These are phyloP conservation scores for Gymnocheta viridis DNA, from an alignment of 2,888 invertebrate species.

Conservation along the genomic window DNA sequence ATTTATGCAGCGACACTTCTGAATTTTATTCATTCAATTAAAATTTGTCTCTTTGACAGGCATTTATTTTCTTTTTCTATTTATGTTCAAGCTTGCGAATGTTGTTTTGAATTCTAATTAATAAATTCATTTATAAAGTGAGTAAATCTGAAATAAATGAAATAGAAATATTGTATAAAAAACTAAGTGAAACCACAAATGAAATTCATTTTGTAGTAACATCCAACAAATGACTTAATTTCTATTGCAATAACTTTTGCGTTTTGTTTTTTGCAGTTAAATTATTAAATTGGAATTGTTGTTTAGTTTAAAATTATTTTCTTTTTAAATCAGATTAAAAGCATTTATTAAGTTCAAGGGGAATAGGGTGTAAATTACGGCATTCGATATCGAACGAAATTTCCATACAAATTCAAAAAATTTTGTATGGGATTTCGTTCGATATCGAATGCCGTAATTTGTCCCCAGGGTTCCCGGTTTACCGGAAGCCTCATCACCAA, in stretches of 20 bases:
- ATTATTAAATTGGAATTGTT: background rate
- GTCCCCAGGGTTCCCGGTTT: too few species aligned
- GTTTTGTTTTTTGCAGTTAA: background rate
- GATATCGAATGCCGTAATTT: too few species aligned
- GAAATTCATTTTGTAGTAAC: slow-evolving; percentile 26
- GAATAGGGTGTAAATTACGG: too few species aligned
- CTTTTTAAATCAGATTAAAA: too few species aligned
- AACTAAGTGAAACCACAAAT: slow-evolving; percentile 33
- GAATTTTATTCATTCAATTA: background rate
- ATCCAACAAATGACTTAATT: background rate
- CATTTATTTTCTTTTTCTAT: background rate
- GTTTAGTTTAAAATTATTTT: too few species aligned
- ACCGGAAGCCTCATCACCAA: too few species aligned
- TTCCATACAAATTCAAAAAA: too few species aligned
- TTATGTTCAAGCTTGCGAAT: background rate
- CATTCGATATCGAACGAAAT: too few species aligned
- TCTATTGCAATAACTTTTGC: background rate
- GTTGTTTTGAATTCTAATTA: slow-evolving; percentile 37
- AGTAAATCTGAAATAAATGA: background rate
- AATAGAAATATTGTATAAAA: slow-evolving; percentile 7
- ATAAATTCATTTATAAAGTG: slow-evolving; percentile 29
- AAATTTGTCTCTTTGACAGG: slow-evolving; percentile 3
- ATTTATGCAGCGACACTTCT: background rate
- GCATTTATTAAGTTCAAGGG: too few species aligned
- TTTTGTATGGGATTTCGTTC: too few species aligned